Conservation (phyloP, 2,113 vertebrate genomes). For the Esox niger region DNA sequence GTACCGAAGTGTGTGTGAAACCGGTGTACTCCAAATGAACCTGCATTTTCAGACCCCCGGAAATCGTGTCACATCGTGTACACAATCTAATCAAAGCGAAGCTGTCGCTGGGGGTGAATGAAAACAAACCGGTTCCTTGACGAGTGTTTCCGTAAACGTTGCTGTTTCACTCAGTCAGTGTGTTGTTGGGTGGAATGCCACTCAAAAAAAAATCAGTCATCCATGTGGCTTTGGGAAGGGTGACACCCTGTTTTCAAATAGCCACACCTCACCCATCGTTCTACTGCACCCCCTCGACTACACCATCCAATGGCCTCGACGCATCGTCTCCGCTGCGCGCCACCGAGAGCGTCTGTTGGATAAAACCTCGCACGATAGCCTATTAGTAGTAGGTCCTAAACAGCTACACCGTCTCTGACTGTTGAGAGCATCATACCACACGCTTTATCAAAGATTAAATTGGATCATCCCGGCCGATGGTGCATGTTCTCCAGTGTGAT, state of each 20-base stretch:
- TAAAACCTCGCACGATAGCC: conserved; percentile 65
- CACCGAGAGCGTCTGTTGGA: conserved; percentile 51
- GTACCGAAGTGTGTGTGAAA: conserved; percentile 55
- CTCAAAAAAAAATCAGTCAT: conserved; percentile 52
- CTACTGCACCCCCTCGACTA: conserved; percentile 16
- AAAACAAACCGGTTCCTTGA: conserved; percentile 65
- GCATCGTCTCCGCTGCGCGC: conserved; percentile 42
- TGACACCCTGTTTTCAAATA: conserved; percentile 16
- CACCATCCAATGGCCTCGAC: conserved; percentile 63
- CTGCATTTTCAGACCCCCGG: conserved; percentile 30
- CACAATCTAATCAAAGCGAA: conserved; percentile 49
- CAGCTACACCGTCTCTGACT: conserved; percentile 16
- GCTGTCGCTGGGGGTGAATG: conserved; percentile 52
- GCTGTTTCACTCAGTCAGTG: conserved; percentile 35
- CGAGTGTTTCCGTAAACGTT: conserved; percentile 67
- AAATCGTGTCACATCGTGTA: conserved; percentile 45
- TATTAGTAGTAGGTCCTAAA: conserved; percentile 32
- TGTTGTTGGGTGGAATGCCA: conserved; percentile 38
- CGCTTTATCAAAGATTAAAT: conserved; percentile 14
- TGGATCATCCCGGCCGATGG: conserved; percentile 9
- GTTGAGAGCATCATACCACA: conserved; percentile 14
- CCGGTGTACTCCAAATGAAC: conserved; percentile 34
- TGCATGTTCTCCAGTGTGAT: conserved; percentile 4
- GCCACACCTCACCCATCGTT: conserved; percentile 42
- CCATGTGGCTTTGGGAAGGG: conserved; percentile 12